Evolutionary conservation across 2,888 invertebrate genomes (phyloP), one percentile per base, ranked within the genome.

Genomic region (Ectemnius cavifrons): DNA sequence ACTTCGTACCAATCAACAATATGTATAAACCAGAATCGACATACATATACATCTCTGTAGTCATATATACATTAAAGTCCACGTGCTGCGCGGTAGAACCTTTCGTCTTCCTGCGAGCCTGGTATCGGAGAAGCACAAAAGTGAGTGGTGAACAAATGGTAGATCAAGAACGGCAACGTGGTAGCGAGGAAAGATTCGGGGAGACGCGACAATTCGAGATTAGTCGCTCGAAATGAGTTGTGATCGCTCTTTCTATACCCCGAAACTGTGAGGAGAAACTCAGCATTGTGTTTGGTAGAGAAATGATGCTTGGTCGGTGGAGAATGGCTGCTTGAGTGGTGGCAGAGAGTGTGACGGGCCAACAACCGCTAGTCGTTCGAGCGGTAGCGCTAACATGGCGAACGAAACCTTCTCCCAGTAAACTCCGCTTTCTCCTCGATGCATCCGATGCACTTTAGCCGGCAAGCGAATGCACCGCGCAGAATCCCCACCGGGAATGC

Each of bases 121-220:
- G 75, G 18, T 83, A 67, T 23, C 37, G 11, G n/a, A 71, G 79
- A 81, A 85, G 79, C 80, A 75, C 67, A 76, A 84, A 87, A 87
- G 84, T 86, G 88, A 87, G 87, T 88, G 87, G 87, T 84, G 86
- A 87, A 86, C 82, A 80, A 86, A 83, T 85, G 82, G 79, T 79
- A 79, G 76, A 76, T 61, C 79, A 71, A 82, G 79, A 75, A 78
- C 73, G 75, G 82, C 80, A 85, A 86, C 73, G 67, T 75, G 75
- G 80, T 80, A 77, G 73, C 75, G 66, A 80, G 71, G 70, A 78
- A 83, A 79, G 76, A 75, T 37, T 37, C 37, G 37, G 37, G 37
- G 37, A 37, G 37, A 37, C 37, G 11, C 37, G 37, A 37, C 8
- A 37, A 37, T 37, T 37, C 37, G 8, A 37, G 37, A 37, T 37